phyloP scores from a whole-genome alignment of 64 coral and sea anemone genomes.

The Montipora efflorescens region DNA sequence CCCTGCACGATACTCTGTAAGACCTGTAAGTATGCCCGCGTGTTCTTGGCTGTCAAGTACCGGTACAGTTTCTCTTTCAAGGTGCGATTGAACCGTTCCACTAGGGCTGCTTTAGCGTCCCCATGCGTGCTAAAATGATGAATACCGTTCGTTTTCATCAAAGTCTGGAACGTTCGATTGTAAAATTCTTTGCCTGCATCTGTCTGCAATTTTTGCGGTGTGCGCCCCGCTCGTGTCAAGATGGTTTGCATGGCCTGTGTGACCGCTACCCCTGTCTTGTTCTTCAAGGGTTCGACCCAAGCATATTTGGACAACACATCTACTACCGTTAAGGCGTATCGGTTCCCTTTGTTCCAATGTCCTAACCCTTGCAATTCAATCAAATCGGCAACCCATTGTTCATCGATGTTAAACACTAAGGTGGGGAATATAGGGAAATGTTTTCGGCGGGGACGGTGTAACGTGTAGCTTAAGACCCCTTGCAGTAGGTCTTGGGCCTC shows the following conservation, averaged over 20 bases:
- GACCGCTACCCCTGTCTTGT: background rate
- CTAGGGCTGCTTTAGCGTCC: conserved; percentile 6
- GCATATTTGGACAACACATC: conserved; percentile 18
- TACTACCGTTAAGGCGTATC: background rate
- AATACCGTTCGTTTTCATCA: no score
- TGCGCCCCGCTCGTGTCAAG: background rate
- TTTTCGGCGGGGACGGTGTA: no score
- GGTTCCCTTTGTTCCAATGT: background rate
- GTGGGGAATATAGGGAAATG: no score
- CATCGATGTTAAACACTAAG: no score
- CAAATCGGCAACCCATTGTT: no score
- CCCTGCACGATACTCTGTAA: conserved; percentile 3
- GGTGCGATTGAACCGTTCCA: conserved; percentile 7
- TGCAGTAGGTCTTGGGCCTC: no score
- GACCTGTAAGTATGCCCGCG: no score
- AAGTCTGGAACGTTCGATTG: background rate
- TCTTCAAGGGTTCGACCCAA: background rate
- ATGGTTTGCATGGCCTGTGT: background rate
- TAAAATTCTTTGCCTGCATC: conserved; percentile 32
- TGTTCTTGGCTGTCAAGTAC: conserved; percentile 2
- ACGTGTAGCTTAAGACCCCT: no score
- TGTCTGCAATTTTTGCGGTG: background rate
- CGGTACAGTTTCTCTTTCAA: conserved; percentile 29
- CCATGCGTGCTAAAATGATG: background rate
- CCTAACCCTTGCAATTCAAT: no score